Conservation (phyloP, 2,113 vertebrate genomes). For the Egretta garzetta region DNA sequence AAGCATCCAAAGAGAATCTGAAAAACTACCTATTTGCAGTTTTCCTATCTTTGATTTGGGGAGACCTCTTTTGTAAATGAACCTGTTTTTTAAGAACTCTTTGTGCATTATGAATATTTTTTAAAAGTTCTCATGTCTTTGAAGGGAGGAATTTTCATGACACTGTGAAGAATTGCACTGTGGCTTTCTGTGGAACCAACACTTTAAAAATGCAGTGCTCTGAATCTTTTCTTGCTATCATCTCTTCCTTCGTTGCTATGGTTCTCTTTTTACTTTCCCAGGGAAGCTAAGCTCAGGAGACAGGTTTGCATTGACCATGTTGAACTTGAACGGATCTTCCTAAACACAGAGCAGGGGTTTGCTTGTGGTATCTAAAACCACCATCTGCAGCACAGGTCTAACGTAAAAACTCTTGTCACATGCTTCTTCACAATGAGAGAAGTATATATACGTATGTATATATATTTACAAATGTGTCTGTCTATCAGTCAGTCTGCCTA, state of each 20-base stretch:
- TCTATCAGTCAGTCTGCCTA: fast-evolving
- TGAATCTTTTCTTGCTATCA: not conserved
- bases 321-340: not conserved
- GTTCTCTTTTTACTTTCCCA: not conserved
- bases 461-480: not conserved
- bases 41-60: not conserved
- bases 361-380: not conserved
- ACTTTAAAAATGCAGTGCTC: not conserved
- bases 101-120: not conserved
- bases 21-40: not conserved
- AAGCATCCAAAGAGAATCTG: not conserved
- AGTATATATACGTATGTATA: not conserved
- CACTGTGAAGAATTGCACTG: not conserved
- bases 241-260: not conserved
- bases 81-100: not conserved
- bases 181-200: not conserved
- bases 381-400: not conserved
- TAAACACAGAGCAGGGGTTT: not conserved
- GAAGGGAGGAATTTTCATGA: not conserved
- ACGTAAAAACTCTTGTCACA: not conserved
- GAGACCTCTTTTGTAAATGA: not conserved
- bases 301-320: not conserved
- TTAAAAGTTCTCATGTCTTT: not conserved
- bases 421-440: not conserved
- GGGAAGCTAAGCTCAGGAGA: not conserved